These are phyloP conservation scores for Dendrocincla tyrannina DNA, from an alignment of 2,797 vertebrate species.

Conservation along the genomic window DNA sequence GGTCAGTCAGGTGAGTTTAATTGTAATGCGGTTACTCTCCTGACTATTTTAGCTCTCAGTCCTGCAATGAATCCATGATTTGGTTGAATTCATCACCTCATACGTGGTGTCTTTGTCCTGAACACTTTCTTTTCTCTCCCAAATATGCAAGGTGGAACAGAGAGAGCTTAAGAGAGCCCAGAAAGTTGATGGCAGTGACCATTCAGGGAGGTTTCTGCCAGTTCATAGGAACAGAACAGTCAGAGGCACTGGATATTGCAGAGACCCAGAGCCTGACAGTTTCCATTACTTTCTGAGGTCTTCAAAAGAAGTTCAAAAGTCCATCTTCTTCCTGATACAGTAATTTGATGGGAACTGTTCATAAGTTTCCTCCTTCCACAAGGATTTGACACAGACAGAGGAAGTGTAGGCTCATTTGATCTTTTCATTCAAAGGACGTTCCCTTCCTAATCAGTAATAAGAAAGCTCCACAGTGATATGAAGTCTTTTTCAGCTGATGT, in stretches of 20 bases:
- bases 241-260: neutral
- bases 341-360: neutral
- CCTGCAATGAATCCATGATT: neutral
- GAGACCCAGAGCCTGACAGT: neutral
- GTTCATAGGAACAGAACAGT: fast-evolving
- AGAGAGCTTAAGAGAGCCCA: neutral
- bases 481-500: neutral
- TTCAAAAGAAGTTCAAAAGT: neutral
- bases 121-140: neutral
- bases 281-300: neutral
- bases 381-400: neutral
- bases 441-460: neutral
- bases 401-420: neutral
- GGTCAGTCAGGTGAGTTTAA: neutral
- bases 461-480: neutral
- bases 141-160: neutral
- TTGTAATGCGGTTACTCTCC: neutral
- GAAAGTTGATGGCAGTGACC: neutral
- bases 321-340: neutral
- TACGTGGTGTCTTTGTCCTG: neutral
- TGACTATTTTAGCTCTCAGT: neutral
- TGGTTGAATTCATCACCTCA: neutral
- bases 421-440: neutral
- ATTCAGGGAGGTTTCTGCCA: fast-evolving
- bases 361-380: neutral